Evolutionary conservation across 2,888 invertebrate species (phyloP).

Genomic region (Choreutis nemorana): DNA sequence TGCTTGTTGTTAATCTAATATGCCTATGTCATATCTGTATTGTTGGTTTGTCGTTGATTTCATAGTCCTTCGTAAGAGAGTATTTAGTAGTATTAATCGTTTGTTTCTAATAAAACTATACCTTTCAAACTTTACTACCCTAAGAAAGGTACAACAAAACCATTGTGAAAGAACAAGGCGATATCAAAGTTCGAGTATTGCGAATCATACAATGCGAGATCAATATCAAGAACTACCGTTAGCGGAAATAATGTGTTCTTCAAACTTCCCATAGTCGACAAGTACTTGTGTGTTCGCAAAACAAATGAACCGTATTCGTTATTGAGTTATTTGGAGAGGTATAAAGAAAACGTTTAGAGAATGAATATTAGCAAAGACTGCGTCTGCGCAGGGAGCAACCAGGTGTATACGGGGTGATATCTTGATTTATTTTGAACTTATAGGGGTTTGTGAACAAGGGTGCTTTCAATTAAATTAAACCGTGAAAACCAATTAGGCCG

Average conservation of each 20-base stretch:
- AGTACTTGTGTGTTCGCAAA: conserved; percentile 20
- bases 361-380: conserved; percentile 22
- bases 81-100: too few relatives aligned
- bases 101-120: too few relatives aligned
- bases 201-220: conserved; percentile 7
- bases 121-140: too few relatives aligned
- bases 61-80: too few relatives aligned
- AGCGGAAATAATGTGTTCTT: too few relatives aligned
- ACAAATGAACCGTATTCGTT: conserved; percentile 47
- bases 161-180: conserved; percentile 1
- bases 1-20: too few relatives aligned
- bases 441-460: conserved; percentile 54
- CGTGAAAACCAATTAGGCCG: too few relatives aligned
- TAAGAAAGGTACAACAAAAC: conserved; percentile 20
- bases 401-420: conserved; percentile 55
- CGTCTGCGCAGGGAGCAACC: conserved; percentile 34
- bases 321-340: conserved; percentile 45
- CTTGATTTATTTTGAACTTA: conserved; percentile 52
- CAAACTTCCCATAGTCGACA: conserved; percentile 24
- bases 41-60: too few relatives aligned
- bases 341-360: conserved; percentile 23
- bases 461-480: too few relatives aligned
- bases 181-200: conserved; percentile 1
- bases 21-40: too few relatives aligned
- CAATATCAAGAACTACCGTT: conserved; percentile 6